These are phyloP conservation scores for Epirrita christyi DNA, from an alignment of 2,888 invertebrate species.

Conservation along the genomic window DNA sequence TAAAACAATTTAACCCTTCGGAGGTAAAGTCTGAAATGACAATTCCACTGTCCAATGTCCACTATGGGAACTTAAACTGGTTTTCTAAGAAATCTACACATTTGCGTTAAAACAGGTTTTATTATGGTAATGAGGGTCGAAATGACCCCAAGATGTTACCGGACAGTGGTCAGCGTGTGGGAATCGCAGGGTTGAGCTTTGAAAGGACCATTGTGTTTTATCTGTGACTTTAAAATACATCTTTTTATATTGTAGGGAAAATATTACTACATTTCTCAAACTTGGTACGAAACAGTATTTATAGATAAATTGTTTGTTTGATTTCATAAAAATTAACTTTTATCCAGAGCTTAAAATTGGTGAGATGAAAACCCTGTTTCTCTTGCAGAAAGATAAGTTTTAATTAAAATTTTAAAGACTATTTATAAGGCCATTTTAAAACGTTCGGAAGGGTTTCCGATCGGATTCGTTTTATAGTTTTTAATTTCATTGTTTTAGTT, in stretches of 20 bases:
- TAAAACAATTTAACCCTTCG: conserved; percentile 39
- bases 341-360: too few relatives aligned
- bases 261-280: too few relatives aligned
- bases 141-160: conserved; percentile 45
- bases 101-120: conserved; percentile 48
- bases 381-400: too few relatives aligned
- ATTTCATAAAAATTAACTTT: too few relatives aligned
- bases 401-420: too few relatives aligned
- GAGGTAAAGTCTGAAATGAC: conserved; percentile 46
- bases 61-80: conserved; percentile 59
- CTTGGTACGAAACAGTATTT: too few relatives aligned
- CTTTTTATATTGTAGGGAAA: neutral
- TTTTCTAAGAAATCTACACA: conserved; percentile 45
- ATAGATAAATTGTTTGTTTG: too few relatives aligned
- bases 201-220: conserved; percentile 12
- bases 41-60: conserved; percentile 40
- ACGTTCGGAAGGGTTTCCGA: too few relatives aligned
- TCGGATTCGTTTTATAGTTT: too few relatives aligned
- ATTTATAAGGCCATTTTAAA: too few relatives aligned
- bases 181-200: conserved; percentile 42
- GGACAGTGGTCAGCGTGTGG: conserved; percentile 61
- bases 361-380: too few relatives aligned
- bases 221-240: conserved; percentile 3
- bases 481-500: too few relatives aligned
- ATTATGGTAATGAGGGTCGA: conserved; percentile 48